Evolutionary conservation across 2,113 vertebrate genomes (phyloP).

Genomic region (Antechinus flavipes): DNA sequence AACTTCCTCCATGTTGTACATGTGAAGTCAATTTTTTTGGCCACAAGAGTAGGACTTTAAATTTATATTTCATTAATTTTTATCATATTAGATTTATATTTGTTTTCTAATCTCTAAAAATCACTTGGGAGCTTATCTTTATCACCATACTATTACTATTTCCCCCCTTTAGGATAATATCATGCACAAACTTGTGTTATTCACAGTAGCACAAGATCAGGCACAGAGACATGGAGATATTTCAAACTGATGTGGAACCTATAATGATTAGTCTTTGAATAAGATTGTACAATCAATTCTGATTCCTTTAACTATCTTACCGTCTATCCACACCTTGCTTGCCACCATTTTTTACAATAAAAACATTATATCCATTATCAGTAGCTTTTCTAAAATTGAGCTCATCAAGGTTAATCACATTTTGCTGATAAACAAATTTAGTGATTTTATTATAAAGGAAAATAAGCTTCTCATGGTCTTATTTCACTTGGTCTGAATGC

Average conservation of each 20-base stretch:
- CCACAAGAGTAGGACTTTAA: background rate
- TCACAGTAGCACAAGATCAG: background rate
- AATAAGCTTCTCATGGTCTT: background rate
- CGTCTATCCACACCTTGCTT: background rate
- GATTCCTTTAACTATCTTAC: background rate
- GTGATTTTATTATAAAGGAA: background rate
- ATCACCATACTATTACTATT: background rate
- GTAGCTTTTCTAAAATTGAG: background rate
- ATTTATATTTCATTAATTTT: background rate
- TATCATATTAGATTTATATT: background rate
- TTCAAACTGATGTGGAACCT: background rate
- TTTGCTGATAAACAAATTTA: background rate
- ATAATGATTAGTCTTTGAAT: background rate
- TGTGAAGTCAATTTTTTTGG: background rate
- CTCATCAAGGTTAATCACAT: background rate
- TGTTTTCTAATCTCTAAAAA: background rate
- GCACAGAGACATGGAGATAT: background rate
- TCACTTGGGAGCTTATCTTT: background rate
- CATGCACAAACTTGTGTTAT: background rate
- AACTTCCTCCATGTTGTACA: background rate
- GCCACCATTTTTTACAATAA: background rate
- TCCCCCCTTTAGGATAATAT: background rate
- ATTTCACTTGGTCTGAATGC: background rate
- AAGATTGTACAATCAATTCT: background rate
- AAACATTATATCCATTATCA: background rate